Conservation (phyloP, 2,888 invertebrate genomes). For the Girardia tigrina region DNA sequence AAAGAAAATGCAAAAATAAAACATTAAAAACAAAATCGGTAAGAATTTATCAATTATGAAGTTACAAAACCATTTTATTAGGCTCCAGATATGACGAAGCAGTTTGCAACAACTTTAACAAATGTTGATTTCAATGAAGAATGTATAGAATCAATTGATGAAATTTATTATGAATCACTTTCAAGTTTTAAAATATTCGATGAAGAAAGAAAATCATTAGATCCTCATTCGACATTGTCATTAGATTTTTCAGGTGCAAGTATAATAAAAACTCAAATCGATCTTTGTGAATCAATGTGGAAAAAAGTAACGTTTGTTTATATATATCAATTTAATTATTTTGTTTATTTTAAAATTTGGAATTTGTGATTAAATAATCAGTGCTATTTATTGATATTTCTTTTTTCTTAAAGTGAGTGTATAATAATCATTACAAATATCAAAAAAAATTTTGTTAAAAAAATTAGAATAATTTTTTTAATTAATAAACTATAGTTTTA, state of each 20-base stretch:
- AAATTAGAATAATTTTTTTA: too few relatives aligned
- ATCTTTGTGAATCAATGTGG: slow-evolving; percentile 4
- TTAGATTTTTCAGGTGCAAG: background rate
- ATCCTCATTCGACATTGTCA: background rate
- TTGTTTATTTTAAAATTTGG: too few relatives aligned
- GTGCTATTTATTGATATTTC: too few relatives aligned
- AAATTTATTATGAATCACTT: background rate
- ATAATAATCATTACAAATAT: too few relatives aligned
- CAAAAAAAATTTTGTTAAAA: background rate
- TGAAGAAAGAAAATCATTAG: background rate
- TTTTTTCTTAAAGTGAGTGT: too few relatives aligned
- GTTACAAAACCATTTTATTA: background rate
- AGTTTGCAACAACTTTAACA: background rate
- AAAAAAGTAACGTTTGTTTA: slow-evolving; percentile 5
- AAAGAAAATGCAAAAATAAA: background rate
- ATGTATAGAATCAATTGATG: background rate
- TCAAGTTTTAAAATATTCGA: background rate
- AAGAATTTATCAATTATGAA: background rate
- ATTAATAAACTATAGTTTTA: too few relatives aligned
- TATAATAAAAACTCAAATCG: slow-evolving; percentile 13
- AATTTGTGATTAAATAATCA: too few relatives aligned
- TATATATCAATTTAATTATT: background rate
- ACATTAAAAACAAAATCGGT: background rate
- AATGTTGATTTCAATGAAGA: background rate
- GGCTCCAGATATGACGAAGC: background rate